Base-by-base conservation (phyloP, 2,113 vertebrate species). In the Psammodynastes pulverulentus region DNA sequence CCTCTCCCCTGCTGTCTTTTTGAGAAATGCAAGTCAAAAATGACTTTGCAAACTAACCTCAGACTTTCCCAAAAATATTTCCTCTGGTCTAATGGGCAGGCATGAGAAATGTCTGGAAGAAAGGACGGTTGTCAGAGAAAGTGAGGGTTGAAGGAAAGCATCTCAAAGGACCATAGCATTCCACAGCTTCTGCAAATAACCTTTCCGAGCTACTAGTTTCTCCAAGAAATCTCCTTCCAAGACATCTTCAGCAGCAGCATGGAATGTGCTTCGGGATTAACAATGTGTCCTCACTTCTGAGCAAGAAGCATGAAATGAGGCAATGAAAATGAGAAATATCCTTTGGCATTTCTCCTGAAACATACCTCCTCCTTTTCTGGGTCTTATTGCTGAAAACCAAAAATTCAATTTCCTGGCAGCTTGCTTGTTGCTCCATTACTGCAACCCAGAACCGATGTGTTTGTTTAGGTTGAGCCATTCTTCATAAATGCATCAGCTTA, bases 41-140 rank as follows among this genome's bases (percentile, higher is more conserved):
- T 72, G 91, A 93, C 84, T 84, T 89, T 62, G 92, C 90, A 87
- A 62, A 29, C 85, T 88, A 93, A 93, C 92, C 94, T 94, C 95
- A 94, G 94, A 46, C 86, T 62, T 93, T 29, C 93, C 94, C 94
- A 51, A 92, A 93, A 93, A 95, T 93, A 95, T 94, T 94, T 93
- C 95, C 94, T 91, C 94, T 90, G 95, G 95, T 84, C 84, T 67
- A 48, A 88, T 21, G 23, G 86, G 86, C 89, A n/a, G 12, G 88
- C 62, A 48, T 91, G 90, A 93, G 90, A 92, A 91, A 56, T 9
- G 46, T 89, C 90, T 91, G 48, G 88, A 62, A 94, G 89, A 95
- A 94, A 94, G 88, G 48, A 87, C 29, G 91, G 87, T 92, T 95
- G 94, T 92, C 29, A 89, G 79, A 91, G 49, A 86, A 84, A 88